Conservation (phyloP, 2,888 invertebrate species). For the Drosophila nr. medialis region DNA sequence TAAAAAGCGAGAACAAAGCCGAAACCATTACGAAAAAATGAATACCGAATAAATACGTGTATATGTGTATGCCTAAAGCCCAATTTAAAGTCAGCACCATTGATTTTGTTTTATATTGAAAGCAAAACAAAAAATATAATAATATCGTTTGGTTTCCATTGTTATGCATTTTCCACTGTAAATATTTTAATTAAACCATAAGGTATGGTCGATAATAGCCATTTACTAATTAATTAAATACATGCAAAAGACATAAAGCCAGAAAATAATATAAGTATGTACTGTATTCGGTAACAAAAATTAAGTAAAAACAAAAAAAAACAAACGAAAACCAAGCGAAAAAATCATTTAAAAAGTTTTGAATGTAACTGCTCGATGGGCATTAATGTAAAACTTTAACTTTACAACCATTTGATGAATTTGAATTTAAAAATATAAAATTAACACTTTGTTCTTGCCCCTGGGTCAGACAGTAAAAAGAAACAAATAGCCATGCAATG, state of each 20-base stretch:
- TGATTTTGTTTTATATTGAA: constrained; percentile 32
- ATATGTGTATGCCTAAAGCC: constrained; percentile 53
- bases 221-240: constrained; percentile 62
- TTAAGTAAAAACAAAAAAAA: constrained; percentile 31
- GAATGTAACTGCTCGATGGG: constrained; percentile 68
- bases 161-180: constrained; percentile 77
- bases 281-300: constrained; percentile 46
- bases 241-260: constrained; percentile 44
- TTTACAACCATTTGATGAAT: constrained; percentile 67
- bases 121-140: constrained; percentile 11
- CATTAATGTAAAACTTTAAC: constrained; percentile 70
- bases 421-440: constrained; percentile 68
- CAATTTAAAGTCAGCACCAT: constrained; percentile 28
- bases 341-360: constrained; percentile 56
- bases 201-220: constrained; percentile 54
- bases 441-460: constrained; percentile 44
- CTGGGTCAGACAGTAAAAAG: constrained; percentile 12
- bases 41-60: constrained; percentile 44
- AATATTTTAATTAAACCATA: constrained; percentile 73
- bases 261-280: constrained; percentile 51
- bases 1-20: constrained; percentile 27
- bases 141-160: constrained; percentile 63
- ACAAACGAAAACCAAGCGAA: constrained; percentile 9
- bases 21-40: constrained; percentile 30
- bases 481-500: constrained; percentile 51